Base-by-base conservation (phyloP, 30 jellyfish, hydroid and myxozoan species). In the Aurelia aurita region DNA sequence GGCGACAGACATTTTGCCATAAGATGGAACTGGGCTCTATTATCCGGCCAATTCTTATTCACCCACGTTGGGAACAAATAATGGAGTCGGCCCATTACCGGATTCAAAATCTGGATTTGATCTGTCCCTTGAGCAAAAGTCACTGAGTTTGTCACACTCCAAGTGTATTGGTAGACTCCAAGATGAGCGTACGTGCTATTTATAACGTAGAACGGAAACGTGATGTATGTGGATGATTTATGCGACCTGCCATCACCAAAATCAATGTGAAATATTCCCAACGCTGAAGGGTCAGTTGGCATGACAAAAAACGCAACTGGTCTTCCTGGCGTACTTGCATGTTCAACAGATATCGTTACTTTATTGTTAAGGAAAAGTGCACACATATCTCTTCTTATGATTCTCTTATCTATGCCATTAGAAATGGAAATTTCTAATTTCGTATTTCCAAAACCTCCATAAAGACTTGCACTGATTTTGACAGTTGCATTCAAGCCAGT, bases 401-500 rank as follows among this genome's bases (percentile, higher is more conserved):
- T 54, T 43, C 45, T 63, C 18, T 29, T 31, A 16, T 46, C 80
- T 1, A 22, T 28, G 11, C 31, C 72, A 46, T 67, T 69, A n/a
- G 72, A 60, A 18, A 79, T 69, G 11, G 58, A 22, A 7, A 79
- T 43, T 46, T 54, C 68, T 4, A 79, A 35, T 34, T 26, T 19
- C 19, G 62, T 79, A 34, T 63, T 53, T 13, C 90, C 90, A 31
- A 61, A 44, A n/a, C 60, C 58, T 14, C 59, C 90, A 22, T 79
- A 79, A 14, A 79, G 35, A 62, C 27, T 46, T 39, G 80, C 32
- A 10, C 55, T 39, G 29, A 79, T 79, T 13, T 20, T 26, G 18
- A 79, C 58, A 4, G 71, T 44, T 28, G 90, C 90, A 79, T 35
- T 64, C 16, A 64, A 20, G 39, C 90, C 90, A 15, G 7, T n/a